Evolutionary conservation across 2,797 vertebrate genomes (phyloP).

Genomic region (Limosa lapponica): DNA sequence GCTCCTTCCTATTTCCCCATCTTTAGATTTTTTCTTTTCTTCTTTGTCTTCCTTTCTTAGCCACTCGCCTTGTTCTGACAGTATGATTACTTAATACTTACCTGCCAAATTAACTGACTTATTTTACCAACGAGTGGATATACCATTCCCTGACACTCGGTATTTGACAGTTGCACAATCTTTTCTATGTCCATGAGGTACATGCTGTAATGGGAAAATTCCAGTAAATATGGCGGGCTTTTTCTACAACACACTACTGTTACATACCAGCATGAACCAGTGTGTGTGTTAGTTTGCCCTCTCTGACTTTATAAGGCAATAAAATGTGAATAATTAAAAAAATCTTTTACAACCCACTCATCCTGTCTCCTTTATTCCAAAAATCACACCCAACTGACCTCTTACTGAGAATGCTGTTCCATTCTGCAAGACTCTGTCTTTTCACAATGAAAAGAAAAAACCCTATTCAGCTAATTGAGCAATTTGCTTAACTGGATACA

Average conservation of each 20-base stretch:
- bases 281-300: slow-evolving; percentile 23
- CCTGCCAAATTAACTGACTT: slow-evolving; percentile 84
- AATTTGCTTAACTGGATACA: slow-evolving; percentile 64
- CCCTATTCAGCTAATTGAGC: slow-evolving; percentile 57
- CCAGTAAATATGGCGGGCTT: slow-evolving; percentile 15
- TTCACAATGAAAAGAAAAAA: slow-evolving; percentile 60
- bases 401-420: slow-evolving; percentile 15
- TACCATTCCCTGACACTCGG: slow-evolving; percentile 72
- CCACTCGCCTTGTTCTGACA: slow-evolving; percentile 75
- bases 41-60: slow-evolving; percentile 78
- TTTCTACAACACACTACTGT: background rate
- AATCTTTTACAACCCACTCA: slow-evolving; percentile 47
- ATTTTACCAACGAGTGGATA: slow-evolving; percentile 81
- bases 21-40: slow-evolving; percentile 54
- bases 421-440: slow-evolving; percentile 58
- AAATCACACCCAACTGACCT: slow-evolving; percentile 63
- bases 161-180: slow-evolving; percentile 72
- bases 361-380: slow-evolving; percentile 62
- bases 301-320: slow-evolving; percentile 63
- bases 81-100: slow-evolving; percentile 82
- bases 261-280: slow-evolving; percentile 49
- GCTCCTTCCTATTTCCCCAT: slow-evolving; percentile 38
- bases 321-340: slow-evolving; percentile 72
- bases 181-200: slow-evolving; percentile 69
- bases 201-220: slow-evolving; percentile 58